Evolutionary conservation across 2,888 invertebrate species (phyloP).

Genomic region (Calameuta filiformis): DNA sequence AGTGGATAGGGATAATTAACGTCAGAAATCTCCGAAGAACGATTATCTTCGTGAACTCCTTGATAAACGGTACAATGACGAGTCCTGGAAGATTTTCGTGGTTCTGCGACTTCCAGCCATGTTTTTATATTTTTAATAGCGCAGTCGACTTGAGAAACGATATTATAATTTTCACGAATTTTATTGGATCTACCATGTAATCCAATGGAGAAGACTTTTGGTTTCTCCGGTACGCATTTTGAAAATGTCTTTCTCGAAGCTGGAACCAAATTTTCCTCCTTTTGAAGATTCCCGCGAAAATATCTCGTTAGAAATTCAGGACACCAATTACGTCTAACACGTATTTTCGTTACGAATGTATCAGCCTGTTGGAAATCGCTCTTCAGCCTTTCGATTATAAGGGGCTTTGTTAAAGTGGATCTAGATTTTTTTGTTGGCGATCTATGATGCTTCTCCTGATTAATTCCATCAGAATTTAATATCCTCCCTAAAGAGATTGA

Average conservation of each 20-base stretch:
- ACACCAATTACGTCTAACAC: conserved; percentile 24
- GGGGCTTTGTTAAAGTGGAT: conserved; percentile 12
- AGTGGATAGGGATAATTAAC: background rate
- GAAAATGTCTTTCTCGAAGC: background rate
- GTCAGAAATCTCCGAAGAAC: background rate
- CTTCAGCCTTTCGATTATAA: conserved; percentile 35
- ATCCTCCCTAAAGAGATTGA: background rate
- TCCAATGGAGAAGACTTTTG: conserved; percentile 1
- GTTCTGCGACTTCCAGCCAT: background rate
- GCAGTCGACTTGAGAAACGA: background rate
- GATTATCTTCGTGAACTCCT: background rate
- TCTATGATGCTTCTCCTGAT: background rate
- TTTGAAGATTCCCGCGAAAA: conserved; percentile 6
- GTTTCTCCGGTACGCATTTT: background rate
- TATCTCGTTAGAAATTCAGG: conserved; percentile 20
- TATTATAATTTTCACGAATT: background rate
- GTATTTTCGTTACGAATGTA: conserved; percentile 14
- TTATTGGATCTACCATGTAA: background rate
- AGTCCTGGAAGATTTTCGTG: background rate
- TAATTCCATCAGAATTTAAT: background rate
- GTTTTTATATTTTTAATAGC: conserved; percentile 1
- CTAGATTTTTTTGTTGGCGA: background rate
- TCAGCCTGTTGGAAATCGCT: conserved; percentile 22
- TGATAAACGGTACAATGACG: background rate
- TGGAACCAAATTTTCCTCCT: background rate